phyloP scores from a whole-genome alignment of 2,797 vertebrate genomes.

The Emys orbicularis region DNA sequence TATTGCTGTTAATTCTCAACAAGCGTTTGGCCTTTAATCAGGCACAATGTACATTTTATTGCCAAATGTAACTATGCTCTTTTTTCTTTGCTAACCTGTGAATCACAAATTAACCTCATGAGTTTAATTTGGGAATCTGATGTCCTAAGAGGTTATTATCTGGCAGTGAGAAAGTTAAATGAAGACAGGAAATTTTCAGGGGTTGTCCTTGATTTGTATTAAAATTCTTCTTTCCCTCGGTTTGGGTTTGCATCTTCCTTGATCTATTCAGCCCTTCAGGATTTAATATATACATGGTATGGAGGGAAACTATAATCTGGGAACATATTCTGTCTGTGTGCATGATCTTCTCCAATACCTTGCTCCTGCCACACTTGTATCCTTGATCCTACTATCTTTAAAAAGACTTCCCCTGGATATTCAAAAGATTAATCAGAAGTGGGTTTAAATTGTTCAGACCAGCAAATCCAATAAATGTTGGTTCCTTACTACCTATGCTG shows the following conservation, averaged over 20 bases:
- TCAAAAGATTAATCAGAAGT: background rate
- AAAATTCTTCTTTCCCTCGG: background rate
- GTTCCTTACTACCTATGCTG: background rate
- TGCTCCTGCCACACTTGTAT: background rate
- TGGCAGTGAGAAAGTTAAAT: background rate
- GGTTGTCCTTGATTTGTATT: background rate
- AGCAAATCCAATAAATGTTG: background rate
- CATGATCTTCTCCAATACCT: background rate
- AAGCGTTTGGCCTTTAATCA: slow-evolving; percentile 43
- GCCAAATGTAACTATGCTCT: slow-evolving; percentile 9
- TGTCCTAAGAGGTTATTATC: slow-evolving; percentile 45
- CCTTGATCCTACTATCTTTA: background rate
- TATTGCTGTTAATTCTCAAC: slow-evolving; percentile 39
- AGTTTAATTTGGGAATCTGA: slow-evolving; percentile 45
- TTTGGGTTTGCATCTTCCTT: background rate
- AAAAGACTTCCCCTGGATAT: background rate
- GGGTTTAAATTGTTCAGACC: background rate
- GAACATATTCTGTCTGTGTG: background rate
- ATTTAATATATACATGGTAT: background rate
- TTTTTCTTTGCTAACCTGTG: slow-evolving; percentile 39
- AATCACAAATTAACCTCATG: slow-evolving; percentile 28
- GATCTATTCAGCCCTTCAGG: background rate
- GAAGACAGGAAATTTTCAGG: background rate
- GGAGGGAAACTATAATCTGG: background rate
- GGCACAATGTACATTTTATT: background rate